Base-by-base conservation (phyloP, 2,797 vertebrate genomes). In the Bufotes viridis region DNA sequence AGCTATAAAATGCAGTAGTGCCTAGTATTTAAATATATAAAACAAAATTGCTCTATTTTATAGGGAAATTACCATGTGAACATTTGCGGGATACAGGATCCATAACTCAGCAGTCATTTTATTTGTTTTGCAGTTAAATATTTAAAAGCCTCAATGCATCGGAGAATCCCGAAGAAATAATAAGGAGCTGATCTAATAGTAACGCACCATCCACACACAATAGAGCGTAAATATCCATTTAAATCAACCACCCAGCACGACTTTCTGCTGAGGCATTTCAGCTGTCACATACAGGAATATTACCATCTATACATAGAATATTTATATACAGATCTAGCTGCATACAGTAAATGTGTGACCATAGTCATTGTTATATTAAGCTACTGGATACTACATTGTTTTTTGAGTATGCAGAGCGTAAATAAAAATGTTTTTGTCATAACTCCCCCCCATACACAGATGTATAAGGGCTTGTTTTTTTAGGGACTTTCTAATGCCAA, bases 51-150 rank as follows among this genome's bases (percentile, higher is more conserved):
- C 58, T 76, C 5, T 7, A 57, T 60, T 76, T 75, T 63, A 76
- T 76, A 60, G 6, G 18, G 29, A 24, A 58, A 60, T 76, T 42
- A 85, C 76, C 18, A 34, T 76, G 58, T 42, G 15, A 72, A 72
- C 69, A 42, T 72, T 72, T 72, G 34, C 69, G 18, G 70, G 29
- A 85, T 72, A 7, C 29, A 42, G 69, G 55, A 85, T 34, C 18
- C 55, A 76, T 60, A 84, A 83, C 17, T 72, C 67, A 42, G 69
- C 26, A 61, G 53, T 61, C 53, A 84, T 49, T 70, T 83, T 29
- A 24, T 24, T 74, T 61, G 55, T 83, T 72, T 72, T 29, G 67
- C 53, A 83, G 8, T 58, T 72, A 84, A 57, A 74, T 74, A 84
- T 75, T 70, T 74, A 75, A 75, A 34, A 18, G 26, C 55, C 57